phyloP scores from a whole-genome alignment of 2,888 invertebrate species.

The Stenolophus ochropezus region DNA sequence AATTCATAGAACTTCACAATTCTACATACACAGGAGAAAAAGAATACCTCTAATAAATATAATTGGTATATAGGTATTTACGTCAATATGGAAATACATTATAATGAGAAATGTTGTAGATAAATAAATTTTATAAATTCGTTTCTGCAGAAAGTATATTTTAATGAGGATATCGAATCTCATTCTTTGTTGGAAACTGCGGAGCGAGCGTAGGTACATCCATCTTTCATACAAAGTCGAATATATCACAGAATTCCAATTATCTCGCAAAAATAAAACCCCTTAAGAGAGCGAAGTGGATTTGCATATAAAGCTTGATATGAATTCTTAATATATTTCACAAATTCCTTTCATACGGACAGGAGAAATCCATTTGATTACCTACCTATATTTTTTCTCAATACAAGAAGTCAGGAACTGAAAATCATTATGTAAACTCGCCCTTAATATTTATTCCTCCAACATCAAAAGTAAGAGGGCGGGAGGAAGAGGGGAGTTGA shows the following conservation, averaged over 20 bases:
- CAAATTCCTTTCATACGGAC: conserved; percentile 29
- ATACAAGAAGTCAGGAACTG: conserved; percentile 46
- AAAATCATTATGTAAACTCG: conserved; percentile 55
- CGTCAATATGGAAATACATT: background rate
- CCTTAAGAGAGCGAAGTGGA: conserved; percentile 35
- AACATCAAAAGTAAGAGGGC: conserved; percentile 50
- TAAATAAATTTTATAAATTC: conserved; percentile 13
- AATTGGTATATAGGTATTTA: background rate
- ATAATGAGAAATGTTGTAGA: background rate
- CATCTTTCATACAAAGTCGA: conserved; percentile 27
- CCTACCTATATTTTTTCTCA: conserved; percentile 46
- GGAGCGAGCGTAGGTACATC: conserved; percentile 9
- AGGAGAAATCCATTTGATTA: conserved; percentile 46
- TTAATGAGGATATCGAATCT: conserved; percentile 41
- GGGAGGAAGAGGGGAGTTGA: background rate
- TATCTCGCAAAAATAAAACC: conserved; percentile 38
- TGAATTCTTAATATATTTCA: conserved; percentile 48
- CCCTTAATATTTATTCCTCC: conserved; percentile 58
- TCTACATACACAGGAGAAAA: background rate
- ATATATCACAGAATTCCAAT: conserved; percentile 43
- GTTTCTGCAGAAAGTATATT: conserved; percentile 1
- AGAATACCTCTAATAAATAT: background rate
- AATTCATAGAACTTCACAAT: too few species aligned
- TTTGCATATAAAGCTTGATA: conserved; percentile 47
- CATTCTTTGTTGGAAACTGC: conserved; percentile 18